Conservation (phyloP, 64 coral and sea anemone genomes). For the Trachythela sp. region DNA sequence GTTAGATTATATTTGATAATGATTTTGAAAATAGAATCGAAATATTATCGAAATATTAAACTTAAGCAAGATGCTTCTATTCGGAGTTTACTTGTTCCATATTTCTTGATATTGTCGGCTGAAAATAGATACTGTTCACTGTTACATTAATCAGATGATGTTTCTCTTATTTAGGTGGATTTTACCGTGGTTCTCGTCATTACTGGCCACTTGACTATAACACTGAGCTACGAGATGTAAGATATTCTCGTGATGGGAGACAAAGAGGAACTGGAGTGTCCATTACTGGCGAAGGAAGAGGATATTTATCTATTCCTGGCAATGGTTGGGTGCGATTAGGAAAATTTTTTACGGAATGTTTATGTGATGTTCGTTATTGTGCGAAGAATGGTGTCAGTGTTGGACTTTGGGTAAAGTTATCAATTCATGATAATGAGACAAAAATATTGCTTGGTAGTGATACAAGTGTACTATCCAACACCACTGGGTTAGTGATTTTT, state of each 20-base stretch:
- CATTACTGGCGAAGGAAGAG: background rate
- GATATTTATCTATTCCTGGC: background rate
- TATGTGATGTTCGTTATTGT: background rate
- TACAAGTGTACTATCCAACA: background rate
- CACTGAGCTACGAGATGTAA: background rate
- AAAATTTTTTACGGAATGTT: background rate
- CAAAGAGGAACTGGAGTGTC: background rate
- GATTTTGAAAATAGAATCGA: too few species aligned
- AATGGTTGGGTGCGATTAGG: background rate
- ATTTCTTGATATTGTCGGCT: too few species aligned
- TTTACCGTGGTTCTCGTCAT: background rate
- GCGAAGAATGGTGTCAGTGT: background rate
- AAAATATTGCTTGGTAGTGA: background rate
- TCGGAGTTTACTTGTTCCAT: too few species aligned
- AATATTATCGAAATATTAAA: too few species aligned
- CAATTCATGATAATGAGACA: background rate
- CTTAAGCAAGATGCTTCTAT: too few species aligned
- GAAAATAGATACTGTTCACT: background rate
- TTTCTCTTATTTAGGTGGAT: background rate
- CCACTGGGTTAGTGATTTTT: background rate
- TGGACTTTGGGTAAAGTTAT: background rate
- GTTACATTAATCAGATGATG: background rate
- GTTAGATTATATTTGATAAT: too few species aligned
- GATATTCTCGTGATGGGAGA: background rate
- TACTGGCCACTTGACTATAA: slow-evolving; percentile 11